These are phyloP conservation scores for Amphimallon solstitiale DNA, from an alignment of 2,888 invertebrate species.

Conservation along the genomic window DNA sequence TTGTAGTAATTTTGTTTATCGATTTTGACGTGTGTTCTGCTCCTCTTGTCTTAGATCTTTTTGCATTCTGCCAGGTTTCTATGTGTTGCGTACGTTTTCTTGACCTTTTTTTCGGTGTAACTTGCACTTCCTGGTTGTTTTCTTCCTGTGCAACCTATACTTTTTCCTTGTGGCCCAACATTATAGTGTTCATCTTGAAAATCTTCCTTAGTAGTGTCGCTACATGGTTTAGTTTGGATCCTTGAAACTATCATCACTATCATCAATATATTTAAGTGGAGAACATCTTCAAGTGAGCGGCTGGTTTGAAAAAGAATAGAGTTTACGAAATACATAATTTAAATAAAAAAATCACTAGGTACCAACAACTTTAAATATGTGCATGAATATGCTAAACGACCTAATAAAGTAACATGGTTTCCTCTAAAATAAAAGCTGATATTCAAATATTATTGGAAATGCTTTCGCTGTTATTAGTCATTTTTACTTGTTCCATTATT, in stretches of 20 bases:
- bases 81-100: slow-evolving; percentile 5
- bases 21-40: no score
- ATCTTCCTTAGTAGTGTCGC: no score
- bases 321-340: not conserved
- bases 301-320: slow-evolving; percentile 5
- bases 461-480: no score
- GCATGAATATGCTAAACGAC: not conserved
- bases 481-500: no score
- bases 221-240: no score
- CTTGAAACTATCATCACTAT: no score
- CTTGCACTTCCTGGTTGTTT: no score
- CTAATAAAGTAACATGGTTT: no score
- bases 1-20: no score
- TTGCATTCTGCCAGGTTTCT: slow-evolving; percentile 4
- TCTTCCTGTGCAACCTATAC: not conserved
- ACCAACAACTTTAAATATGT: not conserved
- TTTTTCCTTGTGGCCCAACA: not conserved
- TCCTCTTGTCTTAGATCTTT: no score
- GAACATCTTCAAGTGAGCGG: not conserved
- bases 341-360: not conserved
- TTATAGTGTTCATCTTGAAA: not conserved
- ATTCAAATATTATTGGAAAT: slow-evolving; percentile 5
- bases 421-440: no score
- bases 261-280: no score
- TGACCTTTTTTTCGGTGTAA: not conserved